phyloP scores from a whole-genome alignment of 2,797 vertebrate species.

The Aphelocoma californica region DNA sequence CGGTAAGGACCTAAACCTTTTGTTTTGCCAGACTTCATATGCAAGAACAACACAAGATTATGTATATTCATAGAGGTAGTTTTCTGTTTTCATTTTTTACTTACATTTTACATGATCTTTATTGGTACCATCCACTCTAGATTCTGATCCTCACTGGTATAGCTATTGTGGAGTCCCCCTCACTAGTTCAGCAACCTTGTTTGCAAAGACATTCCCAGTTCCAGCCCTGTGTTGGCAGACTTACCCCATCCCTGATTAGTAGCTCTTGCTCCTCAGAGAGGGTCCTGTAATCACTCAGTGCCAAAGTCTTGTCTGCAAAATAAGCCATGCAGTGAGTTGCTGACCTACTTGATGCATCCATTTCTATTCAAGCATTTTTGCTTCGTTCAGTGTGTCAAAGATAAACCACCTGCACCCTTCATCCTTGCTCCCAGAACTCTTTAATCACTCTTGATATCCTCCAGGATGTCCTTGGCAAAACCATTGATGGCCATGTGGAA shows the following conservation, averaged over 20 bases:
- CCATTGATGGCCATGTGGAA: neutral
- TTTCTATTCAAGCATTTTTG: neutral
- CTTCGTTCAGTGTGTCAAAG: neutral
- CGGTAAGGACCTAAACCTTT: neutral
- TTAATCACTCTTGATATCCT: neutral
- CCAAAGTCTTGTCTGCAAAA: neutral
- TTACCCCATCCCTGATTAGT: neutral
- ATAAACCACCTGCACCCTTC: neutral
- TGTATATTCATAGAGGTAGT: neutral
- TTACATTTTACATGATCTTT: neutral
- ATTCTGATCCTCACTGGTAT: neutral
- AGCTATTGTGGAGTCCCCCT: neutral
- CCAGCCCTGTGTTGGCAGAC: neutral
- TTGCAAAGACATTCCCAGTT: neutral
- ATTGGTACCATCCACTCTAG: neutral
- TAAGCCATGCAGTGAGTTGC: neutral
- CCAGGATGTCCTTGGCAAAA: neutral
- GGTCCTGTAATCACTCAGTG: neutral
- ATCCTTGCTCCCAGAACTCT: neutral
- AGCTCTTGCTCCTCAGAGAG: neutral
- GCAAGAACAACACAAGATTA: neutral
- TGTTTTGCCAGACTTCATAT: neutral
- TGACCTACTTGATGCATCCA: fast-evolving
- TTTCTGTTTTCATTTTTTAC: neutral
- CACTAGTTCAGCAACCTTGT: neutral